Conservation (phyloP, 2,797 vertebrate species). For the Peromyscus nudipes region DNA sequence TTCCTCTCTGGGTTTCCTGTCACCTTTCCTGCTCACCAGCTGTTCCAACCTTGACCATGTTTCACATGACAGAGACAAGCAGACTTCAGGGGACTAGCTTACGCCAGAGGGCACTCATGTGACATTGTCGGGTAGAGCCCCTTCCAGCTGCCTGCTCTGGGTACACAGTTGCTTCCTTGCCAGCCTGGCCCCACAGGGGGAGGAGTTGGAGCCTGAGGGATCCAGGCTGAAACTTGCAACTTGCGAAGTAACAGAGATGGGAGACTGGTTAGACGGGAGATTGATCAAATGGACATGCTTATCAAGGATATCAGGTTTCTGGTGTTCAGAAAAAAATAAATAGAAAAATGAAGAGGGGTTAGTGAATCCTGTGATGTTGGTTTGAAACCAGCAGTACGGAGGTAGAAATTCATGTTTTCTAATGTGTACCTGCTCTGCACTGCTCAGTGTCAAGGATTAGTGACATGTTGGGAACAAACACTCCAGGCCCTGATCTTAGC, state of each 20-base stretch:
- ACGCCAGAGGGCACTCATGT: background rate
- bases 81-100: background rate
- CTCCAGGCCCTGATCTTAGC: background rate
- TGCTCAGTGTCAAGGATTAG: background rate
- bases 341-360: background rate
- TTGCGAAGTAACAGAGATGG: background rate
- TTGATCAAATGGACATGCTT: background rate
- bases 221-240: background rate
- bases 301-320: background rate
- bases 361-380: background rate
- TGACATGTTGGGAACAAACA: background rate
- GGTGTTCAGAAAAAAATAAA: background rate
- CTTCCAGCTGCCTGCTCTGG: background rate
- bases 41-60: background rate
- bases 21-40: background rate
- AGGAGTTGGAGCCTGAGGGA: background rate
- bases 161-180: background rate
- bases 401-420: background rate
- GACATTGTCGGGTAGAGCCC: background rate
- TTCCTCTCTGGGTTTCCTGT: background rate
- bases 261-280: background rate
- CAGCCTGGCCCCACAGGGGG: too few relatives aligned
- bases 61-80: background rate
- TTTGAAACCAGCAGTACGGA: background rate
- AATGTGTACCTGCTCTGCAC: background rate